Percentiles rank a stretch among this genome's conserved stretches.
These are phyloP conservation scores for Phenganax marumi DNA, from an alignment of 92 coral and sea anemone genomes.

Conservation along the genomic window DNA sequence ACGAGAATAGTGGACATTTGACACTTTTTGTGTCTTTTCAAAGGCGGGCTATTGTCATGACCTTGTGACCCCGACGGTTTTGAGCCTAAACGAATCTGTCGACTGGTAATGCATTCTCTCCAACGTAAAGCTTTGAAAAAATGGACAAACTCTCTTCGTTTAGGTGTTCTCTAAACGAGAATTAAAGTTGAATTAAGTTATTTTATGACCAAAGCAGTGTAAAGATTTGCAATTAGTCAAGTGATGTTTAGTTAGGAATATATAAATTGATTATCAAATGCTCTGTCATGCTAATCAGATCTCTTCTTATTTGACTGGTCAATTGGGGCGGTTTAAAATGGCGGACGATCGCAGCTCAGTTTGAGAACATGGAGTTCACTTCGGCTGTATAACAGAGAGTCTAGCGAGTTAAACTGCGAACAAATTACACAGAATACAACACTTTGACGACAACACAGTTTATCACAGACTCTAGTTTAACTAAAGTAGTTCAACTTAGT, in stretches of 20 bases:
- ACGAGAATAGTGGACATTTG: slow-evolving; percentile 11
- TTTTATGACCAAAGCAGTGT: neutral
- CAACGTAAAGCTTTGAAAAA: neutral
- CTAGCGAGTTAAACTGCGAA: neutral
- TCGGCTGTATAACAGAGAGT: neutral
- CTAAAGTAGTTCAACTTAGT: neutral
- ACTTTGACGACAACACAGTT: neutral
- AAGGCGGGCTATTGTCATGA: slow-evolving; percentile 33
- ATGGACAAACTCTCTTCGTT: neutral
- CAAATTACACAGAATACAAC: neutral
- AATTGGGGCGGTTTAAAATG: slow-evolving; percentile 35
- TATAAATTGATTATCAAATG: slow-evolving; percentile 32
- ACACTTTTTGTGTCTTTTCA: slow-evolving; percentile 10
- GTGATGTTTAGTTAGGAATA: slow-evolving; percentile 32
- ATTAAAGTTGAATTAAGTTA: neutral
- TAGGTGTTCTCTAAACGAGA: neutral
- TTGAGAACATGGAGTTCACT: neutral
- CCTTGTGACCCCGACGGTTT: slow-evolving; percentile 27
- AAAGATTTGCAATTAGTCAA: neutral
- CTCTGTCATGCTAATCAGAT: slow-evolving; percentile 37
- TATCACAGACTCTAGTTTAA: neutral
- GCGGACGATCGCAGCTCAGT: neutral
- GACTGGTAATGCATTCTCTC: neutral
- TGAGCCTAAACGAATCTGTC: slow-evolving; percentile 11
- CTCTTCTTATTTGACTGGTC: slow-evolving; percentile 9